Evolutionary conservation across 2,888 invertebrate species (phyloP), one percentile per base, ranked within the genome.

Genomic region (Arenicola marina): DNA sequence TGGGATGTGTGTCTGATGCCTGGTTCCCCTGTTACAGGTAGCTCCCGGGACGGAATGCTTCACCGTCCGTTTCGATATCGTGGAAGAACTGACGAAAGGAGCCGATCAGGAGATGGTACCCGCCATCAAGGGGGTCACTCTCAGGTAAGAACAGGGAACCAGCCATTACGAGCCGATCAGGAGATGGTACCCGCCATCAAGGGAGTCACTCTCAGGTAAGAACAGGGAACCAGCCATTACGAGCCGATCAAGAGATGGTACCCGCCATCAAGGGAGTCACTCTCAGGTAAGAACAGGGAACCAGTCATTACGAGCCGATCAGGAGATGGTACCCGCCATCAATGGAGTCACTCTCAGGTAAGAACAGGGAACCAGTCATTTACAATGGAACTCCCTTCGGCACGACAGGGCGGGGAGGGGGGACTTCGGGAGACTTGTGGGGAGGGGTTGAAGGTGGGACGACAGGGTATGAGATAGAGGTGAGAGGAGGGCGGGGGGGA

Each of bases 201-300:
- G 26, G 48, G 48, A 7, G 48, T 48, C 48, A 48, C 26, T 48
- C 48, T 48, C 48, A 48, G 48, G 48, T 48, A 7, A 48, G 48
- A n/a, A n/a, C n/a, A n/a, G n/a, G n/a, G n/a, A n/a, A n/a, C n/a
- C n/a, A n/a, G n/a, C n/a, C n/a, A n/a, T n/a, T n/a, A n/a, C n/a
- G 26, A 48, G 7, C 15, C 7, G 48, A 48, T 24, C 11, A n/a
- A 7, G 48, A 48, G 26, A n/a, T 48, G 7, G 48, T 48, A 7
- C 48, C 48, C 26, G 48, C 48, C n/a, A 48, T 48, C 15, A 48
- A 24, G 26, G 48, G 48, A 7, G 48, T 48, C 48, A 48, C 26
- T 48, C 48, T 48, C 48, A 48, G 48, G 48, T 48, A 7, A 48
- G 48, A n/a, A n/a, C n/a, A n/a, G n/a, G n/a, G n/a, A n/a, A n/a